Evolutionary conservation across 2,888 invertebrate species (phyloP).

Genomic region (Pecten maximus): DNA sequence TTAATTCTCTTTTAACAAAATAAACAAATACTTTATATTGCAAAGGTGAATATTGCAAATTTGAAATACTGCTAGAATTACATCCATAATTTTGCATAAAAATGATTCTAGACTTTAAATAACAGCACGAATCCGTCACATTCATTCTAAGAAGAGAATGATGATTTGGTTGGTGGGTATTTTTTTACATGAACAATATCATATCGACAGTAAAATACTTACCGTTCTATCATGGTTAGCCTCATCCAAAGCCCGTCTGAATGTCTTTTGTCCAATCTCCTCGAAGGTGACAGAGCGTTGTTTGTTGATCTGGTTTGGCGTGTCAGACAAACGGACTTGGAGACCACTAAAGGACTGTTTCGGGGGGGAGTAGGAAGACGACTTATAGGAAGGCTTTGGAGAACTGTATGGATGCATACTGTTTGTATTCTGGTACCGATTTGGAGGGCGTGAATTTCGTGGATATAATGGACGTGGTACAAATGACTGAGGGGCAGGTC

Average conservation of each 20-base stretch:
- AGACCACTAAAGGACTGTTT: background rate
- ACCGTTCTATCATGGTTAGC: background rate
- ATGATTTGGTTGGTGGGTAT: too few species aligned
- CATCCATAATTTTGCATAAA: too few species aligned
- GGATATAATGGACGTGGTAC: background rate
- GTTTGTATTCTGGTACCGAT: slow-evolving; percentile 6
- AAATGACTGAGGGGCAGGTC: background rate
- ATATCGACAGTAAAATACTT: background rate
- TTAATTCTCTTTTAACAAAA: too few species aligned
- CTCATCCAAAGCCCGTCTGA: background rate
- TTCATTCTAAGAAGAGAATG: too few species aligned
- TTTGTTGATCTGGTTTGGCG: background rate
- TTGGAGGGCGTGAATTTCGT: slow-evolving; percentile 22
- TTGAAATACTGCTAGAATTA: too few species aligned
- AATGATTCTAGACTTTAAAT: too few species aligned
- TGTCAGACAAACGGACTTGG: background rate
- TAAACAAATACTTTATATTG: too few species aligned
- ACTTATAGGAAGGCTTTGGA: background rate
- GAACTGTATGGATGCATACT: background rate
- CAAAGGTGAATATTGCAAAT: too few species aligned
- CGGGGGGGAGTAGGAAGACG: background rate
- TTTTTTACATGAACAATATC: too few species aligned
- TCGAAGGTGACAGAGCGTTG: slow-evolving; percentile 12
- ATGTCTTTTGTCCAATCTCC: background rate
- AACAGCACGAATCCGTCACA: too few species aligned